Conservation (phyloP, 2,888 invertebrate genomes). For the Volucella inflata region DNA sequence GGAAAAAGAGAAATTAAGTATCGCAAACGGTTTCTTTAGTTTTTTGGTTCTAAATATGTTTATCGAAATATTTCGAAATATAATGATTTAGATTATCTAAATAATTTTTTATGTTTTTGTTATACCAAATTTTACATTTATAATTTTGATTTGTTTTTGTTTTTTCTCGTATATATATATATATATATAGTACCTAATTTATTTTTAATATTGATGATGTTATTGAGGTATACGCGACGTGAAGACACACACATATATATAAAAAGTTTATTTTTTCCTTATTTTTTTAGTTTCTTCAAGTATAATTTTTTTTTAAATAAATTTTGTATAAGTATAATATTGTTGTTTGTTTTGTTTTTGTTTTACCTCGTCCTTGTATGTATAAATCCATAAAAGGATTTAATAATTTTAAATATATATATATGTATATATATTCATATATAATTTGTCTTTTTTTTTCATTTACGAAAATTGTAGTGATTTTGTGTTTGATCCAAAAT, state of each 20-base stretch:
- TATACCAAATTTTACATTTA: conserved; percentile 51
- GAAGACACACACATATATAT: conserved; percentile 84
- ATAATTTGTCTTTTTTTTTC: conserved; percentile 25
- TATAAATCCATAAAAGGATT: conserved; percentile 76
- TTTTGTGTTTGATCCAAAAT: conserved; percentile 65
- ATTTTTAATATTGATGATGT: conserved; percentile 77
- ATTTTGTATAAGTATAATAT: conserved; percentile 70
- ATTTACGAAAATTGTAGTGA: conserved; percentile 60
- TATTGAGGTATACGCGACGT: conserved; percentile 86
- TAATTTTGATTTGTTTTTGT: conserved; percentile 63
- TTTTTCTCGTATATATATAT: conserved; percentile 41
- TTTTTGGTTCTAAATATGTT: conserved; percentile 41
- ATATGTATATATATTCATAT: conserved; percentile 58
- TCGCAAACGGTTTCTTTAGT: conserved; percentile 3
- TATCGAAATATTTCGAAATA: conserved; percentile 54
- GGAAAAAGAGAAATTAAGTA: conserved; percentile 28
- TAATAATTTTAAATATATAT: conserved; percentile 61
- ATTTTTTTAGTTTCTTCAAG: conserved; percentile 69
- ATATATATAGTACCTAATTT: conserved; percentile 58
- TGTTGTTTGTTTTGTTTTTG: conserved; percentile 49
- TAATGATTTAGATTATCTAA: conserved; percentile 59
- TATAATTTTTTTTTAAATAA: conserved; percentile 56
- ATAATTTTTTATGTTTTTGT: conserved; percentile 40
- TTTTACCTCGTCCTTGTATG: conserved; percentile 74
- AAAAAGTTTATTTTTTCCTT: conserved; percentile 73